A percentile compares a stretch with the other conserved stretches of the same genome.
phyloP scores from a whole-genome alignment of 2,888 invertebrate genomes.

The Pyrrhosoma nymphula region DNA sequence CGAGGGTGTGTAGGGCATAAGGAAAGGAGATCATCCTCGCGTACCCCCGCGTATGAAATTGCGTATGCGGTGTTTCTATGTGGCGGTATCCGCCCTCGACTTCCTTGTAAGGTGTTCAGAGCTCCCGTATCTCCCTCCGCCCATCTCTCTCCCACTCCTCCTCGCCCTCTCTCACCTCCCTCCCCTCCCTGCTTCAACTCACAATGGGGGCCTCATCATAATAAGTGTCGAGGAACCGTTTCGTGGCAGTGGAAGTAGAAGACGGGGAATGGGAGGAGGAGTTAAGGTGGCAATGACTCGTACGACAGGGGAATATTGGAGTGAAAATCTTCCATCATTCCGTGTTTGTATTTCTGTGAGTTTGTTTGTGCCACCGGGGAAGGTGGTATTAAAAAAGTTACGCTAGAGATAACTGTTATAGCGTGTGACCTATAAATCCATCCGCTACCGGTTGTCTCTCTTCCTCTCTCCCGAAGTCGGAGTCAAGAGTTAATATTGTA shows the following conservation, averaged over 20 bases:
- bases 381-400: constrained; percentile 13
- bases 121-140: background rate
- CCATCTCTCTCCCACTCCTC: background rate
- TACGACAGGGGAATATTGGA: constrained; percentile 49
- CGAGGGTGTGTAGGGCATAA: background rate
- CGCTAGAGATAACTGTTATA: constrained; percentile 18
- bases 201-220: constrained; percentile 61
- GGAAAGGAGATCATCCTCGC: background rate
- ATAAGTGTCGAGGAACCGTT: constrained; percentile 48
- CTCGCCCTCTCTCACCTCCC: constrained; percentile 16
- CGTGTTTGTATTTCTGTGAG: background rate
- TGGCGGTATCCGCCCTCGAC: constrained; percentile 41
- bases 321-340: constrained; percentile 51
- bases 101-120: constrained; percentile 55
- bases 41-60: background rate
- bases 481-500: constrained; percentile 6
- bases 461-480: background rate
- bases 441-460: background rate
- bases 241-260: background rate
- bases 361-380: background rate
- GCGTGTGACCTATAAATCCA: constrained; percentile 30
- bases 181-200: background rate
- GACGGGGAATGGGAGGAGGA: background rate
- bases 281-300: constrained; percentile 50
- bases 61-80: constrained; percentile 1